These are phyloP conservation scores for Ochropleura leucogaster DNA, from an alignment of 2,888 invertebrate species.

Conservation along the genomic window DNA sequence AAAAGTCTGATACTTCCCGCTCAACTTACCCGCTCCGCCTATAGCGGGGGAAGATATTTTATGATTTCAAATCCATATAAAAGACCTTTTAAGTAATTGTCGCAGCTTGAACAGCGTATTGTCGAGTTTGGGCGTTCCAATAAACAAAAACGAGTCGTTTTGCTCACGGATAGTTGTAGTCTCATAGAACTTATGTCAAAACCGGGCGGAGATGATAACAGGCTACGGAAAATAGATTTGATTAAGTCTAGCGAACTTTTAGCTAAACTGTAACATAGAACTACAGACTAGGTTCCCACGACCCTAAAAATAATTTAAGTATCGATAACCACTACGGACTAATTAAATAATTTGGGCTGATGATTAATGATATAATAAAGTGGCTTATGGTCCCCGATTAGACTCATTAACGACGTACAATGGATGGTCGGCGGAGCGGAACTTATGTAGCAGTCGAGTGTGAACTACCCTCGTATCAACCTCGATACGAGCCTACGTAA, in stretches of 20 bases:
- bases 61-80: too few relatives aligned
- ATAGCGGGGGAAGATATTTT: too few relatives aligned
- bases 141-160: too few relatives aligned
- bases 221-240: neutral
- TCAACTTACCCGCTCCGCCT: too few relatives aligned
- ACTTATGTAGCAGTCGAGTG: conserved; percentile 83
- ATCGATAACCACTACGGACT: conserved; percentile 23
- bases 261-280: neutral
- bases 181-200: too few relatives aligned
- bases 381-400: conserved; percentile 70
- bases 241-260: neutral
- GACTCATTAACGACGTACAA: conserved; percentile 78
- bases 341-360: conserved; percentile 61
- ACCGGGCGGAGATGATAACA: neutral
- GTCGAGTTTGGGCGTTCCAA: too few relatives aligned
- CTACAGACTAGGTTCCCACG: neutral
- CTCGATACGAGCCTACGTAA: conserved; percentile 67
- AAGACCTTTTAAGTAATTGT: neutral
- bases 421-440: conserved; percentile 80
- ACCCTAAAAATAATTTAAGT: conserved; percentile 4
- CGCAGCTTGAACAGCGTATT: neutral
- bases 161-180: too few relatives aligned
- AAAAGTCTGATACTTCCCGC: too few relatives aligned
- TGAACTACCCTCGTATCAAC: conserved; percentile 78
- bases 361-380: conserved; percentile 70